Base-by-base conservation (phyloP, 2,888 invertebrate genomes). In the Frankliniella fusca region DNA sequence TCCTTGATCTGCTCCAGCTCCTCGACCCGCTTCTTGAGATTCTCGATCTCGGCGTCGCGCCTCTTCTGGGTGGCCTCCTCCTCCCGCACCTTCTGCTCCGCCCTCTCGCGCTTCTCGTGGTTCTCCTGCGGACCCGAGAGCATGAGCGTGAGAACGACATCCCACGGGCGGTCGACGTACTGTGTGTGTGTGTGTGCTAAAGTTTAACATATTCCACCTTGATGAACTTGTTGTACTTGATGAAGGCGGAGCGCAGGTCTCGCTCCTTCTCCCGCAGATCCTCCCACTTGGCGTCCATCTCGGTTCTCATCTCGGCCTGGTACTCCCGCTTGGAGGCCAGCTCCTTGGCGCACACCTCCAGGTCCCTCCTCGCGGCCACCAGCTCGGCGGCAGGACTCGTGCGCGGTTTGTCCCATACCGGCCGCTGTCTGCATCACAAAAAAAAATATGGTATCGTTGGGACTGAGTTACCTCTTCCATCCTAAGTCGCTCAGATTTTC, bases 61-160 rank as follows among this genome's bases (percentile, higher is more conserved):
- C 89, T 88, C 82, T 88, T 86, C 82, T 91, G 88, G 0, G 90
- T 88, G 38, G 90, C 89, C 3, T 85, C 86, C 85, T 93, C 92
- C 0, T 90, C 91, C 0, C 86, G 86, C 86, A 92, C 91, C 86
- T 92, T 92, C 12, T 89, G 88, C 80, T 90, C 89, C 0, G 92
- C 92, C 12, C 93, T 89, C 82, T 91, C 90, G 18, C 92, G 90
- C 85, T 93, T 93, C 85, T 92, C 92, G 84, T 90, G 90, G 86
- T 93, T 93, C 85, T 93, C 93, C 85, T 90, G 61, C 15, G n/a
- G 20, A 15, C 15, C 0, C 15, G 20, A 61, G 61, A 38, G 38
- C 38, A 5, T 5, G 38, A 38, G 3, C 38, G 5, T 38, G 38
- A 38, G 38, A 38, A 38, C 38, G 38, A 38, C 38, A 38, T 38